Base-by-base conservation (phyloP, 2,797 vertebrate genomes). In the Phaenicophaeus curvirostris region DNA sequence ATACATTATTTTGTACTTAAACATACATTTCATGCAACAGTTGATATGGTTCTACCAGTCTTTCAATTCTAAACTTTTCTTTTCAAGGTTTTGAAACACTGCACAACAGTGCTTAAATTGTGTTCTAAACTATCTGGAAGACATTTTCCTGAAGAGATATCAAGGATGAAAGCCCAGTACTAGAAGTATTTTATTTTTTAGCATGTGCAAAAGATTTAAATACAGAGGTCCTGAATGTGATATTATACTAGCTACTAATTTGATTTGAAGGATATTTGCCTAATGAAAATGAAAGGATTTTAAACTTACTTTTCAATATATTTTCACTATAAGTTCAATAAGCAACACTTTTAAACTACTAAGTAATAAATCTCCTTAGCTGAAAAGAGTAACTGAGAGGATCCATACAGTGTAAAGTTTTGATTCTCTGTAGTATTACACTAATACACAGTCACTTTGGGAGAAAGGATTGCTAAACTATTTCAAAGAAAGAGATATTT, bases 291-390 rank as follows among this genome's bases (percentile, higher is more conserved):
- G 27, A 62, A 93, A 82, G 83, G 8, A 19, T 82, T 90, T 81
- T 82, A 94, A 95, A 63, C 16, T 33, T 37, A 76, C 28, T 82
- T 96, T 94, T 85, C 42, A 35, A 58, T 82, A 20, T 73, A 83
- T 59, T 18, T 68, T 82, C 30, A 54, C 13, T 57, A 48, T 19
- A 41, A 61, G 62, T 59, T 94, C 46, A 92, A 82, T 57, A 82
- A 68, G 28, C 6, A 57, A n/a, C n/a, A 13, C 20, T 87, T 78
- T 74, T 20, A 91, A 77, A 39, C 54, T 61, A 28, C 15, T 57
- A 63, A 71, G 33, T 68, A 58, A n/a, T 88, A 89, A 84, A 78
- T 54, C 4, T 90, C 39, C 30, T 74, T 84, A 68, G 30, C 44
- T 65, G 18, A 69, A 85, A 74, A 72, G 33, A 82, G 79, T 73